Evolutionary conservation across 2,797 vertebrate species (phyloP).

Genomic region (Melanotaenia maccullochi): DNA sequence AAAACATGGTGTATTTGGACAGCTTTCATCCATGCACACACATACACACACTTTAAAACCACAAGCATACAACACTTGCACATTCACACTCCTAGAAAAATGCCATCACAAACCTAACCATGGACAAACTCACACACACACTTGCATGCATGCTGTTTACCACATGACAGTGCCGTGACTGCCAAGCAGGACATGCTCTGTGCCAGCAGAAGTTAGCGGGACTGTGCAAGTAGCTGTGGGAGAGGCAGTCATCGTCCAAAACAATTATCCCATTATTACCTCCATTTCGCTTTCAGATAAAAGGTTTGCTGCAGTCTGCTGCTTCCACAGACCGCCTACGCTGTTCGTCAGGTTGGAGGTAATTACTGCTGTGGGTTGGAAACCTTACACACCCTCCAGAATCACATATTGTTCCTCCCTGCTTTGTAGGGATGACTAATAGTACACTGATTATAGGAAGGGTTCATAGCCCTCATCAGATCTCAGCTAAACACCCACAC

Average conservation of each 20-base stretch:
- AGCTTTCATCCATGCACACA: constrained; percentile 10
- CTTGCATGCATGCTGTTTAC: neutral
- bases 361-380: constrained; percentile 60
- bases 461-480: constrained; percentile 25
- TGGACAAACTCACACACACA: neutral
- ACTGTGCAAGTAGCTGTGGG: constrained; percentile 45
- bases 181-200: constrained; percentile 21
- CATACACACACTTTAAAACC: constrained; percentile 26
- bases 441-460: constrained; percentile 45
- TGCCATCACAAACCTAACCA: constrained; percentile 17
- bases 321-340: constrained; percentile 57
- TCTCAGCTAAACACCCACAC: constrained; percentile 58
- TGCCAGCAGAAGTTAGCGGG: constrained; percentile 45
- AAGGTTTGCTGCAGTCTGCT: constrained; percentile 58
- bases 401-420: constrained; percentile 30
- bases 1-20: constrained; percentile 48
- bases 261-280: constrained; percentile 74
- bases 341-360: constrained; percentile 60
- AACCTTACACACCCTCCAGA: constrained; percentile 35
- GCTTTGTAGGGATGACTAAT: constrained; percentile 65
- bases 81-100: constrained; percentile 16
- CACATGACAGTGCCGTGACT: constrained; percentile 14
- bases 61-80: constrained; percentile 20
- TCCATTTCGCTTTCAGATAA: constrained; percentile 57
- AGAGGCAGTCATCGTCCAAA: constrained; percentile 54